Evolutionary conservation across 2,888 invertebrate species (phyloP), one percentile per base, ranked within the genome.

Genomic region (Minunthozetes semirufus): DNA sequence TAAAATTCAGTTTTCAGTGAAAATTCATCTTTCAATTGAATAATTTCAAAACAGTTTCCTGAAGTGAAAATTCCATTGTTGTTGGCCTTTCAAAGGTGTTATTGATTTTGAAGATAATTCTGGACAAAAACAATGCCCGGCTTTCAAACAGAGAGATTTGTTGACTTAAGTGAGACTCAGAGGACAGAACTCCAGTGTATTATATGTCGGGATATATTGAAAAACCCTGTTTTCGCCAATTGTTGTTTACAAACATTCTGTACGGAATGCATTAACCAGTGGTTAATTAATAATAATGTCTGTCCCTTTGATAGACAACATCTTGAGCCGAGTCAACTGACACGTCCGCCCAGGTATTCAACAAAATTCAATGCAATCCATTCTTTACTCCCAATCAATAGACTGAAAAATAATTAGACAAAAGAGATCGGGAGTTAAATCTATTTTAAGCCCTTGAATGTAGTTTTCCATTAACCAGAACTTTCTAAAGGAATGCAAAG

Each of bases 171-270:
- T 42, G 38, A 66, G 42, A 38, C 2, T 8, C n/a, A 66, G 13
- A 66, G 19, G 13, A 42, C 42, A 66, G 38, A 66, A 66, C 17
- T 38, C 4, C n/a, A 38, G 17, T 66, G 66, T 19, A 66, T n/a
- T 38, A 66, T 38, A 38, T 66, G 66, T 19, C 19, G 19, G 27
- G 66, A 66, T 22, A 66, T 66, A 22, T 27, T 66, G 5, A 15
- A 19, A 29, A 33, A 29, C 11, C 63, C 63, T 33, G 38, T 66
- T 66, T 38, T 38, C 29, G 42, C 19, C 66, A 66, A 66, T 22
- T 66, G 66, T 11, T 66, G 38, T 66, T 66, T 66, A 42, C 66
- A 66, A 13, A 66, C 66, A 19, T 66, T 66, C 13, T 66, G 66
- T 19, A 1, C 2, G 17, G 38, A 38, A 66, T 38, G 38, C 66